phyloP scores from a whole-genome alignment of 2,113 vertebrate species.

The Brachyistius frenatus region DNA sequence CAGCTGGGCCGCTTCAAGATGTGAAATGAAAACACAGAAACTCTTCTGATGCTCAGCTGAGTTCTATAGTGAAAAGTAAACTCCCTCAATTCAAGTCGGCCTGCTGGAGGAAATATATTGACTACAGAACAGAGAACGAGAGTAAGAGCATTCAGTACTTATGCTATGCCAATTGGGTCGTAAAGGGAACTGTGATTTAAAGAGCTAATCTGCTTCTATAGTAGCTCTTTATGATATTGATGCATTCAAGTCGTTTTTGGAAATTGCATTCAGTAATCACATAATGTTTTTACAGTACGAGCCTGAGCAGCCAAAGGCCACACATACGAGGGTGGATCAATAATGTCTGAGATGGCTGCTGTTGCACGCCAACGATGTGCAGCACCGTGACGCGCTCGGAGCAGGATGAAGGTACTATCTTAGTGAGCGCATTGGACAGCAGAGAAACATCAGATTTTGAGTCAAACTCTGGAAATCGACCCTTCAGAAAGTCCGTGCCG shows the following conservation, averaged over 20 bases:
- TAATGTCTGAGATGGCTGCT: too few species aligned
- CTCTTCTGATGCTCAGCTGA: slow-evolving; percentile 12
- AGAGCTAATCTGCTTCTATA: neutral
- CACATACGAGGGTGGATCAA: neutral
- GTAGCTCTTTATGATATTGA: neutral
- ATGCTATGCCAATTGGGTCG: neutral
- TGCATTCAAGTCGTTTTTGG: neutral
- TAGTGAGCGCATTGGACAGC: too few species aligned
- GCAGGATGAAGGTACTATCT: too few species aligned
- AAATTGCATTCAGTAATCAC: neutral
- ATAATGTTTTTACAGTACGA: neutral
- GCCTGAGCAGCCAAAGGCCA: neutral
- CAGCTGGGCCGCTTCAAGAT: slow-evolving; percentile 33
- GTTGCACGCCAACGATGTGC: too few species aligned
- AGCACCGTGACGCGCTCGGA: too few species aligned
- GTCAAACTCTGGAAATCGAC: too few species aligned
- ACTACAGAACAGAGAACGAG: neutral
- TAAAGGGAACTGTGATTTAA: neutral
- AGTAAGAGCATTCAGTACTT: neutral
- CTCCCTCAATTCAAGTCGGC: neutral
- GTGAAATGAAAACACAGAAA: slow-evolving; percentile 30
- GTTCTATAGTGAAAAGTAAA: slow-evolving; percentile 40
- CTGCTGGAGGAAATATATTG: slow-evolving; percentile 1
- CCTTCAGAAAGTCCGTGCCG: too few species aligned
- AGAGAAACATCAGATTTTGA: too few species aligned